Base-by-base conservation (phyloP, 2,797 vertebrate genomes). In the Mus caroli region DNA sequence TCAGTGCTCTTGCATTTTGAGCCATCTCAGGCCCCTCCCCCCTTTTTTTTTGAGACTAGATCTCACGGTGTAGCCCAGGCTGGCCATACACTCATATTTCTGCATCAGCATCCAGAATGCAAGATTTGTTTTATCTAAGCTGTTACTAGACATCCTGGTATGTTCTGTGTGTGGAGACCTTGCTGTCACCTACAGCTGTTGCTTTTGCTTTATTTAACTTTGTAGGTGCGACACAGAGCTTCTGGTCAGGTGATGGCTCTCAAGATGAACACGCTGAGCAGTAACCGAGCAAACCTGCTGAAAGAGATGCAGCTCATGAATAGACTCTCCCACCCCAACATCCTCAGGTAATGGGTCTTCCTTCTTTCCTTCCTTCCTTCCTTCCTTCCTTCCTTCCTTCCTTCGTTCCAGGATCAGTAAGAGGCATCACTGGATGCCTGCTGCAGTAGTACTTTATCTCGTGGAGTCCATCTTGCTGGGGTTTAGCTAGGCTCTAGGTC, bases 241-340 rank as follows among this genome's bases (percentile, higher is more conserved):
- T 99, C 99, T 76, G 99, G 99, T 98, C 99, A 99, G 96, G 99
- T 99, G 75, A 99, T 99, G 99, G 99, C 99, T 97, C 98, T 99
- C 98, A 99, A 99, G 99, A 99, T 99, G 99, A 99, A 99, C 98
- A 99, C 98, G 7, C 98, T 99, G 98, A 99, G 99, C 98, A 99
- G 99, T 98, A 99, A 99, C 98, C 98, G 99, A 97, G 99, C 99
- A 58, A 99, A 99, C 97, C 99, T 99, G 99, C 98, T 99, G 97
- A 99, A 99, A 97, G 99, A 99, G 96, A 99, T 99, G 83, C 99
- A 99, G 86, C 99, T 99, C 77, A 99, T 99, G 99, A 99, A 99
- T 98, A 99, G 99, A 73, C 99, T 99, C 56, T 99, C 99, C 31
- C 99, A 99, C 97, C 99, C 99, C 54, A 99, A 99, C 98, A 99